These are phyloP conservation scores for Orchesella cincta DNA, from an alignment of 1,140 invertebrate species.

Conservation along the genomic window DNA sequence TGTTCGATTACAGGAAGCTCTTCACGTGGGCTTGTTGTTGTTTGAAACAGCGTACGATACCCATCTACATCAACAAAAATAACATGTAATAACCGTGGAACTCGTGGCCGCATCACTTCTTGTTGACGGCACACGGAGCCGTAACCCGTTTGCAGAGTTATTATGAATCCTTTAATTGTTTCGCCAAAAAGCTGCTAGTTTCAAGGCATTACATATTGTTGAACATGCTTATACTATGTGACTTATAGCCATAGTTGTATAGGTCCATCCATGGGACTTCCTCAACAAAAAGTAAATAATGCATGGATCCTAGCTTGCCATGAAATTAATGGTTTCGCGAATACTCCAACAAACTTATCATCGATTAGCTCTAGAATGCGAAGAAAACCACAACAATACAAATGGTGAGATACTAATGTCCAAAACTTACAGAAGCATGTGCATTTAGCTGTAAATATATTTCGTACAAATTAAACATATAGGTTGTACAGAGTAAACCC, in stretches of 20 bases:
- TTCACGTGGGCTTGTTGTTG: background rate
- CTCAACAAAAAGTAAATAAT: background rate
- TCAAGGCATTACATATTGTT: background rate
- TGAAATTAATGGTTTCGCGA: background rate
- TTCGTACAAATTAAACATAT: too few relatives aligned
- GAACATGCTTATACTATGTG: too few relatives aligned
- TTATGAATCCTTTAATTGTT: background rate
- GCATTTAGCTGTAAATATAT: too few relatives aligned
- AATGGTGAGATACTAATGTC: background rate
- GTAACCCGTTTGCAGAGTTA: background rate
- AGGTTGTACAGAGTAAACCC: too few relatives aligned
- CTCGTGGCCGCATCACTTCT: background rate
- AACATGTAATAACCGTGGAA: background rate
- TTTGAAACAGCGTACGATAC: too few relatives aligned
- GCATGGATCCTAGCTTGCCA: background rate
- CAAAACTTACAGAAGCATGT: background rate
- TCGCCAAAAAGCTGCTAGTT: background rate
- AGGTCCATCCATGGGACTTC: too few relatives aligned
- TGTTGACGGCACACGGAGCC: background rate
- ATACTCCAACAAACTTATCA: background rate
- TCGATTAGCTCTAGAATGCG: background rate
- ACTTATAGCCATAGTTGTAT: too few relatives aligned
- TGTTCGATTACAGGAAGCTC: background rate
- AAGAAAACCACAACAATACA: background rate
- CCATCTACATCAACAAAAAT: background rate